These are phyloP conservation scores for Tholera decimalis DNA, from an alignment of 2,888 invertebrate species.

Conservation along the genomic window DNA sequence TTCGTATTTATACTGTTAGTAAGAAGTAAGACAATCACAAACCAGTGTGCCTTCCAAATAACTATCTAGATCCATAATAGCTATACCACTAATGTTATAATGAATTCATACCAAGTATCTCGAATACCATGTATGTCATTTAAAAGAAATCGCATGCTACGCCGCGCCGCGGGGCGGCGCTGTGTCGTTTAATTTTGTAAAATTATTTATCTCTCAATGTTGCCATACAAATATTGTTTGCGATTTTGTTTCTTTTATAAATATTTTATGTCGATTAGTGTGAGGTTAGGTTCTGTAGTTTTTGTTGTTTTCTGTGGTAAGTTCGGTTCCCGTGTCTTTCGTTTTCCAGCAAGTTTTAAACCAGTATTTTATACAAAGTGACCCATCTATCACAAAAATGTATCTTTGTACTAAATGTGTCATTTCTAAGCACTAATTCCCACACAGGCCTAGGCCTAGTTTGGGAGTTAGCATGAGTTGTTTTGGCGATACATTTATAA, in stretches of 20 bases:
- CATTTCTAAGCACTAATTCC: no score
- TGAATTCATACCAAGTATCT: constrained; percentile 45
- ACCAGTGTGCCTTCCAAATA: no score
- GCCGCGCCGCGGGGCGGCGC: constrained; percentile 56
- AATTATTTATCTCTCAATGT: constrained; percentile 56
- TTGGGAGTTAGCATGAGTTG: no score
- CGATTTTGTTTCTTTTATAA: constrained; percentile 29
- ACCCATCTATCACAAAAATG: no score
- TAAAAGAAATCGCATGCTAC: constrained; percentile 58
- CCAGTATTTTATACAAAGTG: no score
- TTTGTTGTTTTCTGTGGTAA: not conserved
- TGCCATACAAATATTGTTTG: constrained; percentile 44
- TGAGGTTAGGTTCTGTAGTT: constrained; percentile 13
- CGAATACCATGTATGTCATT: constrained; percentile 54
- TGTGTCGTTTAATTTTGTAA: constrained; percentile 53
- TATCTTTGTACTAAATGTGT: no score
- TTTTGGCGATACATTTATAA: no score
- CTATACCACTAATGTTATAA: constrained; percentile 16
- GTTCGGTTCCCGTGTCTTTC: not conserved
- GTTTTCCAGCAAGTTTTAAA: not conserved
- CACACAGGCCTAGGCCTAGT: no score
- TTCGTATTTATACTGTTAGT: no score
- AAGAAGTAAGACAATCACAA: no score
- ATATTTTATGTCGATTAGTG: constrained; percentile 37
- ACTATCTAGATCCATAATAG: not conserved